A percentile compares a stretch with the other conserved stretches of the same genome.
Evolutionary conservation across 1,140 invertebrate species (phyloP).

Genomic region (Aphelenchoides avenae): DNA sequence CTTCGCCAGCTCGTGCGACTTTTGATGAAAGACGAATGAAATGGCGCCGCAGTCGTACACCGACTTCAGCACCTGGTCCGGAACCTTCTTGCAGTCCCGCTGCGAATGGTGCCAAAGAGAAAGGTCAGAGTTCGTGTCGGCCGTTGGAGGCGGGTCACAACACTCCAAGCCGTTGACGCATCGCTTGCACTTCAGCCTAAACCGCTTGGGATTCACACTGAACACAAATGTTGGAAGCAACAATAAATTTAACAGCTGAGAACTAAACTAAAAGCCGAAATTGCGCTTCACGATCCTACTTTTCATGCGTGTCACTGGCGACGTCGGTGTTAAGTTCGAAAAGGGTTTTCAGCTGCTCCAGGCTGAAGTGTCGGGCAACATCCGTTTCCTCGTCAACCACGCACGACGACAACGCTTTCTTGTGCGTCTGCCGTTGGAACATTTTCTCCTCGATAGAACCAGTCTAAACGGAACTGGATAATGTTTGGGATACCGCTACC

Average conservation of each 20-base stretch:
- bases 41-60: conserved; percentile 77
- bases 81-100: conserved; percentile 46
- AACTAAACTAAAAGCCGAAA: no score
- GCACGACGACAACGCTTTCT: conserved; percentile 93
- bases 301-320: conserved; percentile 87
- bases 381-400: conserved; percentile 97
- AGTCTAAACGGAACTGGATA: conserved; percentile 70
- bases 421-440: conserved; percentile 95
- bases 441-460: conserved; percentile 99
- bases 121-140: conserved; percentile 88
- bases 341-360: conserved; percentile 83
- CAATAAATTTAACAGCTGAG: no score
- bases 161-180: conserved; percentile 89
- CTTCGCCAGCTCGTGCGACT: conserved; percentile 59
- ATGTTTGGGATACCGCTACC: conserved; percentile 3
- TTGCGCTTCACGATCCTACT: no score
- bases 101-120: conserved; percentile 76
- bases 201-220: background rate
- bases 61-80: conserved; percentile 74
- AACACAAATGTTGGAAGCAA: no score
- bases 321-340: conserved; percentile 83
- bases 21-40: conserved; percentile 93
- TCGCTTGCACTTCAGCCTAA: conserved; percentile 82
- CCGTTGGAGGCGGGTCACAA: conserved; percentile 76
- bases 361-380: conserved; percentile 86